phyloP scores from a whole-genome alignment of 2,113 vertebrate genomes.

The Calidris pygmaea region DNA sequence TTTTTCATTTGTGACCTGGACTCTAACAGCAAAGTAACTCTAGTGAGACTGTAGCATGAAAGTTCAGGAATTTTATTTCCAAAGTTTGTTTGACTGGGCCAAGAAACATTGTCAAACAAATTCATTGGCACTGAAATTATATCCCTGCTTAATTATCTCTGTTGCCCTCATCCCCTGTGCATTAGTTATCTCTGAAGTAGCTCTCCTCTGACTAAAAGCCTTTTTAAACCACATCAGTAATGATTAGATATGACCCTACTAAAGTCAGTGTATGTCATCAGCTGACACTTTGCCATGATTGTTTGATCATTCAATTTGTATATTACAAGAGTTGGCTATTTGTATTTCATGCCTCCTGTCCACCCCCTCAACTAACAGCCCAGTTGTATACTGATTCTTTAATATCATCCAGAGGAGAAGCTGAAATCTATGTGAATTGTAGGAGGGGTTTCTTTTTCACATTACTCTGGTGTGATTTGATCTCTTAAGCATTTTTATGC shows the following conservation, averaged over 20 bases:
- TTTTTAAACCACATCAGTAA: slow-evolving; percentile 10
- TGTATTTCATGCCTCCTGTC: slow-evolving; percentile 14
- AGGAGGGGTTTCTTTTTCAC: background rate
- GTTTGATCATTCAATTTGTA: slow-evolving; percentile 48
- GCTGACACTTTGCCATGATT: slow-evolving; percentile 36
- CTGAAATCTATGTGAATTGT: slow-evolving; percentile 13
- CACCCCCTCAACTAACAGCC: background rate
- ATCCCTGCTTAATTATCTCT: background rate
- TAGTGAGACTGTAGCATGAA: background rate
- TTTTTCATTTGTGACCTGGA: background rate
- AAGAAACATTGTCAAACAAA: slow-evolving; percentile 52
- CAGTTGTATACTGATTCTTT: background rate
- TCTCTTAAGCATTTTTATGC: slow-evolving; percentile 65
- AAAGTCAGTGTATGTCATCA: slow-evolving; percentile 10
- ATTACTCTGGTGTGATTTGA: slow-evolving; percentile 60
- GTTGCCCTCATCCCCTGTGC: background rate
- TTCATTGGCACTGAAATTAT: slow-evolving; percentile 8
- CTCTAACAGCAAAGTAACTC: background rate
- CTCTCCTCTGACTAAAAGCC: slow-evolving; percentile 2
- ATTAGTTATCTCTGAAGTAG: slow-evolving; percentile 40
- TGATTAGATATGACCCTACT: slow-evolving; percentile 35
- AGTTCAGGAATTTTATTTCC: slow-evolving; percentile 3
- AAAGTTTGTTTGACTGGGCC: background rate
- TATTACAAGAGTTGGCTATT: slow-evolving; percentile 45
- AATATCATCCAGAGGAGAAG: background rate